Conservation (phyloP, 2,797 vertebrate species). For the Chrysocyon brachyurus region DNA sequence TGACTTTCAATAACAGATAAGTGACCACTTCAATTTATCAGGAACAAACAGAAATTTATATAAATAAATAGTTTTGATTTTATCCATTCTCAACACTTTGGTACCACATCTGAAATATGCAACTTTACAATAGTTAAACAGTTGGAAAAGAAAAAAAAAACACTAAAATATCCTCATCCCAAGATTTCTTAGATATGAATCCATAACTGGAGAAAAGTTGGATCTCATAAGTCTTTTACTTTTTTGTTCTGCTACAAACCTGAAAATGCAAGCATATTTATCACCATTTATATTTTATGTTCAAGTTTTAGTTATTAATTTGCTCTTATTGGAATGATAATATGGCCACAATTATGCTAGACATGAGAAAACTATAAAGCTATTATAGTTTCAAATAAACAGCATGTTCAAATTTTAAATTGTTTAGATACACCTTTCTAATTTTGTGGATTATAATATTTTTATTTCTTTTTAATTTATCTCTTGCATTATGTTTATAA, state of each 20-base stretch:
- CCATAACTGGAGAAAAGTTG: neutral
- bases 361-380: neutral
- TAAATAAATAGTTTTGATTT: neutral
- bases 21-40: neutral
- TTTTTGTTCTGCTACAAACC: neutral
- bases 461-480: neutral
- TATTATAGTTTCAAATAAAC: neutral
- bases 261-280: neutral
- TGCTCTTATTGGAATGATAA: neutral
- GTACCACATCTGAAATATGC: neutral
- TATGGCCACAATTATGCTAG: neutral
- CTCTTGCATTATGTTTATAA: neutral
- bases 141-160: neutral
- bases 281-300: neutral
- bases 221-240: neutral
- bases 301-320: neutral
- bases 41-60: neutral
- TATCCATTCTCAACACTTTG: neutral
- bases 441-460: neutral
- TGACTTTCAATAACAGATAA: neutral
- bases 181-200: neutral
- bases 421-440: neutral
- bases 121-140: neutral
- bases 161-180: neutral
- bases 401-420: neutral